Base-by-base conservation (phyloP, 2,113 vertebrate genomes). In the Terrapene triunguis region DNA sequence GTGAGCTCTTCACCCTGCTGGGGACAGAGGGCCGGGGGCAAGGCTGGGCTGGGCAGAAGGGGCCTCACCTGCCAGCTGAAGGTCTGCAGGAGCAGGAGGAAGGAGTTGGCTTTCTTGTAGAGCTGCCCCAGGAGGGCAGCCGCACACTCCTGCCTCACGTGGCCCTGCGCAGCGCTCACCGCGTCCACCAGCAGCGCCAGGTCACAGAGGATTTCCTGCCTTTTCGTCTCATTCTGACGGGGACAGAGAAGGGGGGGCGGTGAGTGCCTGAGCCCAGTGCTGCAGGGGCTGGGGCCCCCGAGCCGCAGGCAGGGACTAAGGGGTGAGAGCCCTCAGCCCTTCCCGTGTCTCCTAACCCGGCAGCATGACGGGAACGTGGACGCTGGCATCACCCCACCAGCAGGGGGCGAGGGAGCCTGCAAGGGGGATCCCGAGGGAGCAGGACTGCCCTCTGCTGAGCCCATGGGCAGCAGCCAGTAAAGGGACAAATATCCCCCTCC, bases 61-160 rank as follows among this genome's bases (percentile, higher is more conserved):
- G 27, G 22, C n/a, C 97, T 98, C 96, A 98, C 98, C 98, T 98
- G 97, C 96, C 95, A 95, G 94, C 97, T 85, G 69, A 98, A 98
- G 89, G 95, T 96, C 90, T 98, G 98, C 80, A 98, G 97, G 62
- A 98, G 96, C 76, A 94, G 97, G 35, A 98, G 86, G 91, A 98
- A 98, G 88, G 95, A 88, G 92, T 94, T 97, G 88, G 97, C 92
- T 0, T 97, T 97, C 84, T 3, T 95, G 74, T 98, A 89, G n/a
- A 98, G 98, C 97, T 98, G 98, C 38, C 78, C 92, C 53, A 98
- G 96, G 21, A 98, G 96, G 65, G 16, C 78, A 22, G 94, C 92
- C 44, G 95, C 93, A 0, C 98, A 98, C 1, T 95, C 88, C 12
- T 96, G 88, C 1, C 47, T 95, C 85, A 98, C 44, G 4, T 98